Percentiles rank a stretch among this genome's conserved stretches.
Evolutionary conservation across 2,113 vertebrate genomes (phyloP).

Genomic region (Rhea pennata): DNA sequence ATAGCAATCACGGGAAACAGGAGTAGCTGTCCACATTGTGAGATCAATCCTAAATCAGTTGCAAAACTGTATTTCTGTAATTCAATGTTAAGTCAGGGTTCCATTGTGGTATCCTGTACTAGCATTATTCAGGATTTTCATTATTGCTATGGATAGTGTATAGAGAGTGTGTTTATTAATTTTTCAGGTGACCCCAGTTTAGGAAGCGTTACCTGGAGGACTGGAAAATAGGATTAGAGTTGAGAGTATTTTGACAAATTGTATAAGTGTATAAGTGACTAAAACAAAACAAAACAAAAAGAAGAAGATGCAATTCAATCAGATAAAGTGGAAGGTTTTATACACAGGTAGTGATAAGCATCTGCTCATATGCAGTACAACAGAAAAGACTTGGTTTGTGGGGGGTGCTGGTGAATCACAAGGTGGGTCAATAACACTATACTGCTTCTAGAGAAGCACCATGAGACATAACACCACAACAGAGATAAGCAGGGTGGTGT

Average conservation of each 20-base stretch:
- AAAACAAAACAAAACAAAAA: not conserved
- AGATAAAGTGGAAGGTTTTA: not conserved
- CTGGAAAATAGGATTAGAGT: slow-evolving; percentile 3
- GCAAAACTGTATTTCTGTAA: not conserved
- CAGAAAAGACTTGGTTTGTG: not conserved
- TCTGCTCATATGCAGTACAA: not conserved
- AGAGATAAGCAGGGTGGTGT: not conserved
- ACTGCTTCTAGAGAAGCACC: not conserved
- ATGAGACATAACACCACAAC: not conserved
- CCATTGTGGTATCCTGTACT: not conserved
- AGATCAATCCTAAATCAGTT: not conserved
- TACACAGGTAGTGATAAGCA: not conserved
- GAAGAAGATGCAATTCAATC: not conserved
- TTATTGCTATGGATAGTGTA: not conserved
- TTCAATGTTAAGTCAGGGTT: not conserved
- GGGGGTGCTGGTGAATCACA: not conserved
- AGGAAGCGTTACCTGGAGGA: not conserved
- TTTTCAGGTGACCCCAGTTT: not conserved
- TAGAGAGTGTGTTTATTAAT: not conserved
- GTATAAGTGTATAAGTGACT: not conserved
- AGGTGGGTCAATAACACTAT: not conserved
- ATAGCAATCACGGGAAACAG: not conserved
- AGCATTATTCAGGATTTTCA: not conserved
- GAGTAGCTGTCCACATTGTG: not conserved
- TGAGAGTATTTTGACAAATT: slow-evolving; percentile 11